Conservation (phyloP, 2,888 invertebrate species). For the Cybosia mesomella region DNA sequence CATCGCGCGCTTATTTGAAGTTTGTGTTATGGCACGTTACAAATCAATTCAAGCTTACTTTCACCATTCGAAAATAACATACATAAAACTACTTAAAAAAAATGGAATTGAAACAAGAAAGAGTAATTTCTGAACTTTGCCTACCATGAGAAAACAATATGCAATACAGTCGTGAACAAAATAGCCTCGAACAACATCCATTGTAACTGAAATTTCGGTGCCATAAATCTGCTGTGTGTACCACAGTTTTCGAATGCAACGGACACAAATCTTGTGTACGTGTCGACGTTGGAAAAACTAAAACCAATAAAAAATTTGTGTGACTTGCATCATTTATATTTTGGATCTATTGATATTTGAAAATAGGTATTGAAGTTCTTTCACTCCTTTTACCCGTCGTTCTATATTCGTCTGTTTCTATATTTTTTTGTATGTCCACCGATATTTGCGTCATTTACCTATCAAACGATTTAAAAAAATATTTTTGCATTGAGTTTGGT, state of each 20-base stretch:
- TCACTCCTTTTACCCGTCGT: too few relatives aligned
- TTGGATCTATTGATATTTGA: neutral
- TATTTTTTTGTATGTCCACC: too few relatives aligned
- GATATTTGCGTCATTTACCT: too few relatives aligned
- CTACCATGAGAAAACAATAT: constrained; percentile 35
- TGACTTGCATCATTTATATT: constrained; percentile 21
- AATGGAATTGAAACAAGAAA: neutral
- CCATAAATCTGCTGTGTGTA: constrained; percentile 50
- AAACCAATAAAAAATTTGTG: constrained; percentile 36
- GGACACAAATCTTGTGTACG: constrained; percentile 50
- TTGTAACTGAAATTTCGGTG: constrained; percentile 53
- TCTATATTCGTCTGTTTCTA: too few relatives aligned
- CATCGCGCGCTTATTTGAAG: too few relatives aligned
- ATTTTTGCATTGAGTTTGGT: too few relatives aligned
- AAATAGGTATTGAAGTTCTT: too few relatives aligned
- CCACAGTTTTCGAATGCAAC: constrained; percentile 51
- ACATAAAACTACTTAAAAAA: neutral
- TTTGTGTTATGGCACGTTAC: too few relatives aligned
- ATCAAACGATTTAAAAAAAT: too few relatives aligned
- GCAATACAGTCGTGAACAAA: constrained; percentile 41
- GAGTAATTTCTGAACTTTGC: neutral
- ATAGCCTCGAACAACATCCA: constrained; percentile 45
- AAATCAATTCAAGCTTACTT: too few relatives aligned
- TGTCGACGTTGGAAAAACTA: constrained; percentile 40
- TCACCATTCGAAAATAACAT: neutral